These are phyloP conservation scores for Hippopotamyrus pictus DNA, from an alignment of 2,797 vertebrate genomes.

Conservation along the genomic window DNA sequence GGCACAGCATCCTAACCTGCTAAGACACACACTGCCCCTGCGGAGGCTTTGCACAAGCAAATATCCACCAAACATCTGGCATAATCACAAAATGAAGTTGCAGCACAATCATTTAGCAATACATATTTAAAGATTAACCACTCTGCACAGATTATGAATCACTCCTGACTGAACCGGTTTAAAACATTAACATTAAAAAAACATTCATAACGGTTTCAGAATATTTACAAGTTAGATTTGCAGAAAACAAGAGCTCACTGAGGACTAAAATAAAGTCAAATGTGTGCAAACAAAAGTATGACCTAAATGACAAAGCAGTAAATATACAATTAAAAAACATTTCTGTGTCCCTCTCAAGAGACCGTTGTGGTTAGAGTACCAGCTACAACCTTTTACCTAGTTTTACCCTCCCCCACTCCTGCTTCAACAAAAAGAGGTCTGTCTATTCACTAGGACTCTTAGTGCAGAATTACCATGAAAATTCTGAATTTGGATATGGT, in stretches of 20 bases:
- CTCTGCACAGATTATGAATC: not conserved
- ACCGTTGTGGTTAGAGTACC: conserved; percentile 16
- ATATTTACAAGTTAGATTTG: not conserved
- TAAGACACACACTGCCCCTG: not conserved
- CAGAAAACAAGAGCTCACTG: not conserved
- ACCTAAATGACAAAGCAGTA: not conserved
- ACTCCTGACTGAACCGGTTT: not conserved
- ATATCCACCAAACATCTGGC: not conserved
- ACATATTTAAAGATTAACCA: conserved; percentile 2
- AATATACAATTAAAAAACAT: not conserved
- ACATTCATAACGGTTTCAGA: not conserved
- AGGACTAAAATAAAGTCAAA: not conserved
- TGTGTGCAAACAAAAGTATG: not conserved
- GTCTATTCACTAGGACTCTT: not conserved
- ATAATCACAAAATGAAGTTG: not conserved
- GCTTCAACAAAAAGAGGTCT: not conserved
- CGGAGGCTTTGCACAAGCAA: not conserved
- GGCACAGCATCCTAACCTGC: not conserved
- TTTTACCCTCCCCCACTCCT: conserved; percentile 24
- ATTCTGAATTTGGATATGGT: not conserved
- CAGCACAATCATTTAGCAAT: not conserved
- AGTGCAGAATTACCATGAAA: not conserved
- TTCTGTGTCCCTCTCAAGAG: not conserved
- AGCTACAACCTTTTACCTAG: conserved; percentile 49
- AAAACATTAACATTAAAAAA: not conserved